Conservation (phyloP, 2,888 invertebrate species). For the Atrina japonica region DNA sequence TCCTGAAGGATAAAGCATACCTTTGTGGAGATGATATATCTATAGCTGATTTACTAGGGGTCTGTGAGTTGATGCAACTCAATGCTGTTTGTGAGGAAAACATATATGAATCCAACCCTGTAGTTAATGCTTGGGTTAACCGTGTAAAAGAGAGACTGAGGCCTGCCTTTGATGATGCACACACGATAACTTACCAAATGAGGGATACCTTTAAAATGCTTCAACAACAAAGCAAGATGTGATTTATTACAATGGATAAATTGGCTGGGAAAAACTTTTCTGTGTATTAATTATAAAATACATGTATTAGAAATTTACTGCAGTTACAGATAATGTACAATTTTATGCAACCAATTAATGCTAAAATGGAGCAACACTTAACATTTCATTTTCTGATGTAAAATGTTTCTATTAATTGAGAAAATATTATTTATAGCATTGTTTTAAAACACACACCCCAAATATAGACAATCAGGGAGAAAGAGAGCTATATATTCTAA, state of each 20-base stretch:
- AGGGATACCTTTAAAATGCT: slow-evolving; percentile 27
- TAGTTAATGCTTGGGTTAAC: slow-evolving; percentile 68
- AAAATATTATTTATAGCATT: too few species aligned
- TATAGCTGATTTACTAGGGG: slow-evolving; percentile 74
- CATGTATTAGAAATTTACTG: too few species aligned
- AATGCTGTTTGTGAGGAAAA: slow-evolving; percentile 62
- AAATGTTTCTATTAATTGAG: too few species aligned
- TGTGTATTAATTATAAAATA: too few species aligned
- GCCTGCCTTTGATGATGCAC: slow-evolving; percentile 64
- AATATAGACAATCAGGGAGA: too few species aligned
- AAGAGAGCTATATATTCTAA: too few species aligned
- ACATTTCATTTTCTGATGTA: too few species aligned
- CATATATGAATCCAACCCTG: slow-evolving; percentile 60
- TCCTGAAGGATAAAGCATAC: slow-evolving; percentile 61
- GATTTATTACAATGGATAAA: neutral
- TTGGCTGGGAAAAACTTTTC: too few species aligned
- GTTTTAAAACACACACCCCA: too few species aligned
- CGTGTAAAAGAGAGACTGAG: slow-evolving; percentile 63
- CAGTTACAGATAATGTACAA: too few species aligned
- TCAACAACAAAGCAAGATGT: slow-evolving; percentile 5
- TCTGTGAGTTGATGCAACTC: slow-evolving; percentile 76
- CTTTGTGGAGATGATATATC: slow-evolving; percentile 69
- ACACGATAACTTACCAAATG: slow-evolving; percentile 39
- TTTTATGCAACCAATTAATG: too few species aligned
- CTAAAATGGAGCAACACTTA: too few species aligned